These are phyloP conservation scores for Penaeus chinensis DNA, from an alignment of 1,140 invertebrate genomes.

Conservation along the genomic window DNA sequence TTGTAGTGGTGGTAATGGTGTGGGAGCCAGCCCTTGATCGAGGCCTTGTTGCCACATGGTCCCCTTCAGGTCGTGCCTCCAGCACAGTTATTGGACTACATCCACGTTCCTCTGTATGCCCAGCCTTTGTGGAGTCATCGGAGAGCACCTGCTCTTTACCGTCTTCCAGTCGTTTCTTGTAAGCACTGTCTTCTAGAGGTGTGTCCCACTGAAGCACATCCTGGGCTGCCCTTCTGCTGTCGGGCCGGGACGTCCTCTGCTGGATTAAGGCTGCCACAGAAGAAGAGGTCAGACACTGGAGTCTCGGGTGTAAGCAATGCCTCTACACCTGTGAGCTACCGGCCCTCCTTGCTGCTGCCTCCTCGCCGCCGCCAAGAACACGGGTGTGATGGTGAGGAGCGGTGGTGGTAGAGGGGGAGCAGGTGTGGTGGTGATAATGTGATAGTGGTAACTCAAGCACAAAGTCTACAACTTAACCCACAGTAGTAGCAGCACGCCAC, in stretches of 20 bases:
- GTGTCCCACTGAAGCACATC: background rate
- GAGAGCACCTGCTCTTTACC: slow-evolving; percentile 14
- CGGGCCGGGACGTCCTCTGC: slow-evolving; percentile 34
- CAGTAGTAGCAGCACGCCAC: slow-evolving; percentile 50
- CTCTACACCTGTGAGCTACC: slow-evolving; percentile 60
- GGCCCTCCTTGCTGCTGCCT: slow-evolving; percentile 53
- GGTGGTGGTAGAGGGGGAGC: slow-evolving; percentile 37
- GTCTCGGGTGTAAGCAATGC: slow-evolving; percentile 53
- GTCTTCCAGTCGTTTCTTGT: background rate
- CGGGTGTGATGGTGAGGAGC: slow-evolving; percentile 41
- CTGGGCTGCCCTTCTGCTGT: slow-evolving; percentile 37
- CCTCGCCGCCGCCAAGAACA: slow-evolving; percentile 24
- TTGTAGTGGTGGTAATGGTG: slow-evolving; percentile 54
- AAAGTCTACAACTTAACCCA: slow-evolving; percentile 56
- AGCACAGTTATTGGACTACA: slow-evolving; percentile 55
- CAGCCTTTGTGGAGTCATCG: background rate
- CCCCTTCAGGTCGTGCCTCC: slow-evolving; percentile 28
- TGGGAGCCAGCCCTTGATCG: slow-evolving; percentile 38
- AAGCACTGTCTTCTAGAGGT: background rate
- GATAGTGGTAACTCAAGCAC: slow-evolving; percentile 55
- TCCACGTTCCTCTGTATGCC: slow-evolving; percentile 43
- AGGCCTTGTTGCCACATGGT: background rate
- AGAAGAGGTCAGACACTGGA: slow-evolving; percentile 55
- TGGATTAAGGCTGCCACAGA: slow-evolving; percentile 57
- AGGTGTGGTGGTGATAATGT: slow-evolving; percentile 45